Evolutionary conservation across 1,140 invertebrate species (phyloP), one percentile per base, ranked within the genome.

Genomic region (Dendroctonus ponderosae): DNA sequence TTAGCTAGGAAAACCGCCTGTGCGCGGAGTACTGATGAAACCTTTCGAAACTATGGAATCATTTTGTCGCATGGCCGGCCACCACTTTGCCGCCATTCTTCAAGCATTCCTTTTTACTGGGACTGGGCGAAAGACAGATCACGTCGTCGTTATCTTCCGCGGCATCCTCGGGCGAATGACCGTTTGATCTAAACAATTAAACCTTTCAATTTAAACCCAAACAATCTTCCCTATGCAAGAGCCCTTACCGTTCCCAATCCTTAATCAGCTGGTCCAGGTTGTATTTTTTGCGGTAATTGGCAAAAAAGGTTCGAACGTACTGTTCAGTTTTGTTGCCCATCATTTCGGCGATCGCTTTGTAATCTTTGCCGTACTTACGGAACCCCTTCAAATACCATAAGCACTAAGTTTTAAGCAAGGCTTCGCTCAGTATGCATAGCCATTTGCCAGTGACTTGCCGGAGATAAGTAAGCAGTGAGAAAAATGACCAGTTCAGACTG

Each of bases 251-350:
- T 74, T 97, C 94, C 80, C 91, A 94, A 74, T 97, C 93, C 73
- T 90, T 89, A 9, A 97, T 79, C 7, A 97, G 88, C 43, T 88
- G 87, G 80, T 98, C 95, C 58, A 98, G 82, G 79, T 96, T 94
- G 80, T 93, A 96, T 53, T 93, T 86, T 64, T 92, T 86, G 50
- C 93, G 85, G 80, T 97, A 94, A 74, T 93, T 96, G 0, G 92
- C 85, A 78, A 91, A 97, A 81, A 98, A 98, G 39, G 87, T 90
- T 62, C 92, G 87, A 12, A 98, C 84, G 78, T 98, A 95, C 42
- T 89, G 86, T 79, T 97, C 94, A 4, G 91, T 96, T 82, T 98
- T 98, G 37, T 94, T 98, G 57, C 93, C 93, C 66, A 98, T 89
- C 5, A 96, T 89, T 80, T 98, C 94, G 11, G 96, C 93, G 67